These are phyloP conservation scores for Ptychoptera albimana DNA, from an alignment of 2,888 invertebrate species.

Conservation along the genomic window DNA sequence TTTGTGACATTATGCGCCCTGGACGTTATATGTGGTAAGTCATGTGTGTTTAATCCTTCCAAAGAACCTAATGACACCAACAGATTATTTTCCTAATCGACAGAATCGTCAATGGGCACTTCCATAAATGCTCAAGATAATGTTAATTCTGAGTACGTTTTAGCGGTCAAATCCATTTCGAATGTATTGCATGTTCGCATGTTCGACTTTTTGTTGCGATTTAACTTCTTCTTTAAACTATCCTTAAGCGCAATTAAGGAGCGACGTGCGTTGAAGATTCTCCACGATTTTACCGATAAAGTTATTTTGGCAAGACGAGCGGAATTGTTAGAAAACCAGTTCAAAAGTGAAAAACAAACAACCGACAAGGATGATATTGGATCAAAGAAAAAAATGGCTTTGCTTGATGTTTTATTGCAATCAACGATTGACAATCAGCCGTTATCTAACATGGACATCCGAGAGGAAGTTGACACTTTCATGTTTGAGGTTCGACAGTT, in stretches of 20 bases:
- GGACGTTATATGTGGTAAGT: constrained; percentile 40
- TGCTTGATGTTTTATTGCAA: constrained; percentile 47
- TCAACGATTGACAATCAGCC: constrained; percentile 37
- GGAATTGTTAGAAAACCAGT: constrained; percentile 17
- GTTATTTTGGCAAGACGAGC: constrained; percentile 35
- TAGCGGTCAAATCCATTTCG: constrained; percentile 44
- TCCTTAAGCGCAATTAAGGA: constrained; percentile 41
- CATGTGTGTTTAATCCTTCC: background rate
- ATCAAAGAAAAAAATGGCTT: constrained; percentile 19
- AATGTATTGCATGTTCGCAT: constrained; percentile 26
- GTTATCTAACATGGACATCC: constrained; percentile 39
- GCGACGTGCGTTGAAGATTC: constrained; percentile 29
- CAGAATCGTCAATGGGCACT: constrained; percentile 78
- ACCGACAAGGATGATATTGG: background rate
- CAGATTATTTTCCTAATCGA: too few species aligned
- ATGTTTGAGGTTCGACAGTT: constrained; percentile 38
- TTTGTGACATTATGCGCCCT: constrained; percentile 37
- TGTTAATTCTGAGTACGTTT: constrained; percentile 52
- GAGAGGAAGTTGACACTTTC: constrained; percentile 55
- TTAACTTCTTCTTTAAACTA: constrained; percentile 29
- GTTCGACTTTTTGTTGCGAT: constrained; percentile 26
- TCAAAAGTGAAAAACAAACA: constrained; percentile 10
- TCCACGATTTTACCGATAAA: constrained; percentile 37
- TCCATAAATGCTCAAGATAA: constrained; percentile 53
- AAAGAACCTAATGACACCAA: too few species aligned